phyloP scores from a whole-genome alignment of 2,888 invertebrate genomes.

The Calameuta pallipes region DNA sequence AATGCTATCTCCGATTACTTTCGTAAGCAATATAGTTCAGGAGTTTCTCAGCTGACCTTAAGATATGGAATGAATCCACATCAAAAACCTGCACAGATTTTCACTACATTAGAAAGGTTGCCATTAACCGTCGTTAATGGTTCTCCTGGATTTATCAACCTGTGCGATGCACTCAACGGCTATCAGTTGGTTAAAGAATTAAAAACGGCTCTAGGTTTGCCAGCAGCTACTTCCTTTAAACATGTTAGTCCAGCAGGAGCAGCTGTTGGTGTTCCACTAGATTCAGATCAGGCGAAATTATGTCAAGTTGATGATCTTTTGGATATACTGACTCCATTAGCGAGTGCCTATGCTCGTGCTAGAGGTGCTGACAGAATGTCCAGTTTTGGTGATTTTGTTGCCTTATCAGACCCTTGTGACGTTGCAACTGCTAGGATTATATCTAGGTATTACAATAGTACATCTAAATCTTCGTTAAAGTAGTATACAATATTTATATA shows the following conservation, averaged over 20 bases:
- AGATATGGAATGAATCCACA: slow-evolving; percentile 99
- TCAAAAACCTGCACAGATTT: slow-evolving; percentile 95
- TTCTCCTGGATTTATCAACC: slow-evolving; percentile 96
- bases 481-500: background rate
- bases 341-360: slow-evolving; percentile 94
- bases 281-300: slow-evolving; percentile 80
- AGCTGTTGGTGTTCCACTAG: slow-evolving; percentile 87
- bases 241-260: slow-evolving; percentile 99
- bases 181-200: slow-evolving; percentile 96
- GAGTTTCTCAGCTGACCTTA: slow-evolving; percentile 82
- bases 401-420: slow-evolving; percentile 93
- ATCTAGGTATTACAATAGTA: slow-evolving; percentile 69
- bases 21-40: slow-evolving; percentile 86
- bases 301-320: slow-evolving; percentile 93
- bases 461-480: background rate
- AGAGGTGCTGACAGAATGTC: slow-evolving; percentile 99
- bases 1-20: slow-evolving; percentile 95
- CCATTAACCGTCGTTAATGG: slow-evolving; percentile 93
- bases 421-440: slow-evolving; percentile 91
- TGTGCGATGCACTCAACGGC: slow-evolving; percentile 96
- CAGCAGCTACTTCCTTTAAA: slow-evolving; percentile 97
- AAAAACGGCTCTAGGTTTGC: slow-evolving; percentile 79
- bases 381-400: slow-evolving; percentile 98
- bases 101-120: slow-evolving; percentile 80
- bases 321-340: slow-evolving; percentile 81